phyloP scores from a whole-genome alignment of 2,888 invertebrate genomes.

The Bellardia pandia region DNA sequence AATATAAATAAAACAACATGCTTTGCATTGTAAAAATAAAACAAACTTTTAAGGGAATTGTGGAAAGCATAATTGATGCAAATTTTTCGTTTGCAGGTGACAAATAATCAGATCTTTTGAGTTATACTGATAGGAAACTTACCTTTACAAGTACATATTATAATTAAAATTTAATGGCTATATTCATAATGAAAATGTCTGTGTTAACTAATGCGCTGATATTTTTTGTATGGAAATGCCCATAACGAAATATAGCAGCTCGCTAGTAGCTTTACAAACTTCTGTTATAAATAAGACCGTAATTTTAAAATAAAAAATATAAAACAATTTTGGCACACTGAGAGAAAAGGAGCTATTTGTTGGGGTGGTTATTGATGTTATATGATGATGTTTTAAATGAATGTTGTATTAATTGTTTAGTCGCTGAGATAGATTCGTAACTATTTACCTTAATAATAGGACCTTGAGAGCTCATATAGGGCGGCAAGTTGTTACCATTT shows the following conservation, averaged over 20 bases:
- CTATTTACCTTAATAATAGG: conserved; percentile 96
- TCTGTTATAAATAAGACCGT: too few species aligned
- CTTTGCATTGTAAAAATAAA: conserved; percentile 37
- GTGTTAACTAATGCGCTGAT: too few species aligned
- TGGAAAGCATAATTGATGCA: not conserved
- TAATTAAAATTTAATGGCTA: not conserved
- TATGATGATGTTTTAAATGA: conserved; percentile 60
- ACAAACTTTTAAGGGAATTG: not conserved
- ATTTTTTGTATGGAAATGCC: too few species aligned
- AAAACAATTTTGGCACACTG: conserved; percentile 15
- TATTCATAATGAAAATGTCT: too few species aligned
- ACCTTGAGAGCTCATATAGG: conserved; percentile 87
- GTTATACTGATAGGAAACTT: conserved; percentile 53
- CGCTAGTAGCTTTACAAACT: too few species aligned
- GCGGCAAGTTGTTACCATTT: conserved; percentile 84
- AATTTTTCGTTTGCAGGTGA: not conserved
- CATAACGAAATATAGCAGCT: too few species aligned
- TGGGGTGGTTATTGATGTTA: conserved; percentile 64
- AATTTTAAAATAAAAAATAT: conserved; percentile 2
- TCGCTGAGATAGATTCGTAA: conserved; percentile 61
- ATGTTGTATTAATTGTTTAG: conserved; percentile 52
- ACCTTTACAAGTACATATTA: conserved; percentile 58
- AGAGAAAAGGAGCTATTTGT: conserved; percentile 43
- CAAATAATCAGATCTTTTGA: not conserved
- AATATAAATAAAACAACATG: conserved; percentile 53